These are phyloP conservation scores for Barypeithes pellucidus DNA, from an alignment of 2,888 invertebrate species.

Conservation along the genomic window DNA sequence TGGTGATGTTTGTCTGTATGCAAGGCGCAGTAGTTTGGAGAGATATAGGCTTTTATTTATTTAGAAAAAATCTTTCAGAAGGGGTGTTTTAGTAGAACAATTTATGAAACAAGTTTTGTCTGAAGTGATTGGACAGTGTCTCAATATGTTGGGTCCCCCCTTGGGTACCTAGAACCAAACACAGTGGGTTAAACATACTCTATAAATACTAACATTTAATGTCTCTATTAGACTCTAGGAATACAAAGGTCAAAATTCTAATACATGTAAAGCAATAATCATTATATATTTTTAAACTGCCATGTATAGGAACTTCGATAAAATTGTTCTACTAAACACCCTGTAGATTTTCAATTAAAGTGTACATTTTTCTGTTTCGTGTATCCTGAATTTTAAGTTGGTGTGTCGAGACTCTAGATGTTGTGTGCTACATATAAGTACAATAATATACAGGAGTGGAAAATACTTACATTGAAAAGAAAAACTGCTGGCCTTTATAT, in stretches of 20 bases:
- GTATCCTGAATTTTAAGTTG: constrained; percentile 36
- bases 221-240: constrained; percentile 33
- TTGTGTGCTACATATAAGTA: constrained; percentile 22
- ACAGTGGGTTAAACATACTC: constrained; percentile 29
- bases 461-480: not conserved
- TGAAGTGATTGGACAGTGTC: constrained; percentile 25
- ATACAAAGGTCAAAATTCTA: constrained; percentile 21
- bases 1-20: constrained; percentile 54
- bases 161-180: constrained; percentile 46
- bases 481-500: constrained; percentile 1
- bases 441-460: constrained; percentile 27
- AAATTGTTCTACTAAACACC: constrained; percentile 42
- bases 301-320: not conserved
- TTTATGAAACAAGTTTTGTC: constrained; percentile 22
- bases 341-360: constrained; percentile 17
- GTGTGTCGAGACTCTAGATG: constrained; percentile 35
- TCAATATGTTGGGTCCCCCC: constrained; percentile 23
- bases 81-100: constrained; percentile 49
- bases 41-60: constrained; percentile 32
- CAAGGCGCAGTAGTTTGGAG: constrained; percentile 48
- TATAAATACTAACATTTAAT: constrained; percentile 22
- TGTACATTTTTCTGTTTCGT: constrained; percentile 34
- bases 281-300: constrained; percentile 11
- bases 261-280: constrained; percentile 5
- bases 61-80: constrained; percentile 22